Conservation (phyloP, 2,888 invertebrate genomes). For the Lasioglossum figueresi region DNA sequence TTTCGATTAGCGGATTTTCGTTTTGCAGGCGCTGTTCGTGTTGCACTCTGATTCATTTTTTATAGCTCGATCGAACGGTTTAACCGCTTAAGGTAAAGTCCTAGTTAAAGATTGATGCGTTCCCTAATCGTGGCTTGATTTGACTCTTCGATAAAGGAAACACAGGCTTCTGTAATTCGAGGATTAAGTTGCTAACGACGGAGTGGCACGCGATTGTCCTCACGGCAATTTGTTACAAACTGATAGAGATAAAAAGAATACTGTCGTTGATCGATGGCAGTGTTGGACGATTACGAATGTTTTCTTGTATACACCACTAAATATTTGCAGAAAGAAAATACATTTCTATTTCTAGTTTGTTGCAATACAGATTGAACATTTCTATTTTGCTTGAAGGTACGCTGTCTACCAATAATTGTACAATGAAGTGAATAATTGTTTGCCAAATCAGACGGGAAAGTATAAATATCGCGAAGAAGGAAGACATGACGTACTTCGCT, state of each 20-base stretch:
- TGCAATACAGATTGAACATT: too few relatives aligned
- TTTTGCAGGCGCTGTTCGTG: background rate
- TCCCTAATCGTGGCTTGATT: background rate
- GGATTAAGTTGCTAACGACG: background rate
- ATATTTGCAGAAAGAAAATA: too few relatives aligned
- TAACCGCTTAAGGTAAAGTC: background rate
- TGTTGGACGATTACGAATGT: background rate
- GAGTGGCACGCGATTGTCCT: constrained; percentile 1
- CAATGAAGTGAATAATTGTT: background rate
- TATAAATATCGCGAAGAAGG: background rate
- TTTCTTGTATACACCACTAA: background rate
- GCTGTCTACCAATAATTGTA: too few relatives aligned
- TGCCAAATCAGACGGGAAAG: background rate
- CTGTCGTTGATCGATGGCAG: background rate
- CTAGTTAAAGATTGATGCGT: background rate
- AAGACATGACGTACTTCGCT: background rate
- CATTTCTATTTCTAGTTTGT: too few relatives aligned
- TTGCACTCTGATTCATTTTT: background rate
- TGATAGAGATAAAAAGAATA: background rate
- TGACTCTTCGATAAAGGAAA: background rate
- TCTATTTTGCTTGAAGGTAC: too few relatives aligned
- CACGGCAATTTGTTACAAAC: background rate
- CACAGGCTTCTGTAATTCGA: constrained; percentile 2
- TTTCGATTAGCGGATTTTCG: background rate
- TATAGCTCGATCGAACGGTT: background rate